Evolutionary conservation across 2,888 invertebrate genomes (phyloP).

Genomic region (Mesochorus sp.): DNA sequence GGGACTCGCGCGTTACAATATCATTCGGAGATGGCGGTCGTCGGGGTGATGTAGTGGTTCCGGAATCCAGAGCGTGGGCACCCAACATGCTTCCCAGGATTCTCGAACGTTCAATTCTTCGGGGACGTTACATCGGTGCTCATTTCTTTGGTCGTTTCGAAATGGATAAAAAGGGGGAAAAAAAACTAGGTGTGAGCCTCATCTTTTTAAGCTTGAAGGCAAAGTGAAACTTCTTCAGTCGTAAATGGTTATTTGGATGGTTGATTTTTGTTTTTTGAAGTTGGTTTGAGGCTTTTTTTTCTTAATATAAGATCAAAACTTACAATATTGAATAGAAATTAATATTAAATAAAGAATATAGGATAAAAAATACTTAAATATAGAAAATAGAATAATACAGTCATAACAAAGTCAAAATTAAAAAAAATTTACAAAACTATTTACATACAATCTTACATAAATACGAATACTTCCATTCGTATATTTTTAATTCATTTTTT

Average conservation of each 20-base stretch:
- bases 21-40: slow-evolving; percentile 54
- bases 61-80: slow-evolving; percentile 76
- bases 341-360: too few relatives aligned
- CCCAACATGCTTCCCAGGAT: slow-evolving; percentile 73
- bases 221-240: too few relatives aligned
- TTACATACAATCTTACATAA: background rate
- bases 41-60: slow-evolving; percentile 75
- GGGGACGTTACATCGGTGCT: slow-evolving; percentile 71
- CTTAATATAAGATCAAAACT: too few relatives aligned
- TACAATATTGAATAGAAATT: too few relatives aligned
- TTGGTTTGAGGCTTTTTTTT: too few relatives aligned
- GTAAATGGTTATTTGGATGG: too few relatives aligned
- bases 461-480: too few relatives aligned
- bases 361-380: background rate
- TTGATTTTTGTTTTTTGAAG: too few relatives aligned
- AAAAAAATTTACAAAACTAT: background rate
- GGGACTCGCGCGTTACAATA: slow-evolving; percentile 52
- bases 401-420: background rate
- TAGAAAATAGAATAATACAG: background rate
- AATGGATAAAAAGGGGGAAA: background rate
- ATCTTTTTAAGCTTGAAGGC: too few relatives aligned
- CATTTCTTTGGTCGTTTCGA: slow-evolving; percentile 67
- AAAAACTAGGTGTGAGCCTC: too few relatives aligned
- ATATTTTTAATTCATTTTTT: slow-evolving; percentile 14
- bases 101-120: slow-evolving; percentile 69